Evolutionary conservation across 2,888 invertebrate genomes (phyloP).

Genomic region (Pyrrhosoma nymphula): DNA sequence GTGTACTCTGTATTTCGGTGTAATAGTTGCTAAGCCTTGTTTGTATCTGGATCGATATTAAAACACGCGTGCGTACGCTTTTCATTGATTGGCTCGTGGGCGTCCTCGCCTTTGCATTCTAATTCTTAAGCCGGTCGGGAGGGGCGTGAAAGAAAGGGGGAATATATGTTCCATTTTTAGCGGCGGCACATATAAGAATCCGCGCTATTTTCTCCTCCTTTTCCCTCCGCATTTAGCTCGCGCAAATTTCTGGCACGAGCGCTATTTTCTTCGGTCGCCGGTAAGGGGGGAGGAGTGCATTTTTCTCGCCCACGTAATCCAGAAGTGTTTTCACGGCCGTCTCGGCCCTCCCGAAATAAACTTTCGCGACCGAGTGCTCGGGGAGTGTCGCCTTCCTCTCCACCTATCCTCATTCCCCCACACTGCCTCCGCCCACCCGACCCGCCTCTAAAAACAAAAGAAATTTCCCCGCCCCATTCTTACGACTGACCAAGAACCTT

Average conservation of each 20-base stretch:
- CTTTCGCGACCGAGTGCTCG: constrained; percentile 16
- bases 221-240: background rate
- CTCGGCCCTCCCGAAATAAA: constrained; percentile 25
- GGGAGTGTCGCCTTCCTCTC: constrained; percentile 44
- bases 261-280: background rate
- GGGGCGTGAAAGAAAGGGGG: background rate
- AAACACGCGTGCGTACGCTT: background rate
- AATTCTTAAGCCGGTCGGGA: background rate
- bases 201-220: background rate
- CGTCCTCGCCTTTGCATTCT: background rate
- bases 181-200: background rate
- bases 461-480: too few species aligned
- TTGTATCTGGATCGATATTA: background rate
- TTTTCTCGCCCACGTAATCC: constrained; percentile 5
- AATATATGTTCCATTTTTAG: background rate
- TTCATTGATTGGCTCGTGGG: background rate
- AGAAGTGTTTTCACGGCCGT: constrained; percentile 15
- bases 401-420: background rate
- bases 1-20: too few species aligned
- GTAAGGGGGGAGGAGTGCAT: background rate
- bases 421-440: background rate
- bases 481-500: too few species aligned
- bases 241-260: background rate
- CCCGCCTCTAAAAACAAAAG: background rate
- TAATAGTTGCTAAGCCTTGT: too few species aligned